Conservation (phyloP, 2,113 vertebrate species). For the Stegostoma tigrinum region DNA sequence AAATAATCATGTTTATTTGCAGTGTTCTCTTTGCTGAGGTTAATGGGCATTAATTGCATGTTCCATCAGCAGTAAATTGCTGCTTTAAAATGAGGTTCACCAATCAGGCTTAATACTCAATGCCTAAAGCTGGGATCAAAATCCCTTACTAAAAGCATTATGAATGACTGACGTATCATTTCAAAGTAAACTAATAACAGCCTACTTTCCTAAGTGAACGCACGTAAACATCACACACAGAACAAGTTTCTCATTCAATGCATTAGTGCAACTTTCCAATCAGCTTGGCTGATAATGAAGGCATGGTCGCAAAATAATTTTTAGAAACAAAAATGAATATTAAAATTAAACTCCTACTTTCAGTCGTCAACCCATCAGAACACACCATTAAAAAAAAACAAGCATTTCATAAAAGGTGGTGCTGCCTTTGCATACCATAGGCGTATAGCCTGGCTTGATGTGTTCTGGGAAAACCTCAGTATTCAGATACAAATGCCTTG, state of each 20-base stretch:
- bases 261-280: conserved; percentile 10
- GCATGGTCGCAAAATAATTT: background rate
- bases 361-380: background rate
- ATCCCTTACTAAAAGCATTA: conserved; percentile 8
- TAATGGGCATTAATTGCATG: conserved; percentile 16
- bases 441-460: background rate
- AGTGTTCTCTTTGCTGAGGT: background rate
- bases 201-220: background rate
- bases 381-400: background rate
- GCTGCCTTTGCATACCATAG: background rate
- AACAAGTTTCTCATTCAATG: background rate
- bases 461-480: background rate
- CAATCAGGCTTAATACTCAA: background rate
- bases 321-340: background rate
- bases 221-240: background rate
- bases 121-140: background rate
- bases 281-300: background rate
- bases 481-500: background rate
- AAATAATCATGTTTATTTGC: background rate
- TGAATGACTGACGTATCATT: conserved; percentile 11
- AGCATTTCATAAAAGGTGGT: background rate
- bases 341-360: background rate
- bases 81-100: background rate
- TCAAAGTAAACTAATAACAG: conserved; percentile 1
- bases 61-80: background rate